Conservation (phyloP, 2,113 vertebrate genomes). For the Zootoca vivipara region DNA sequence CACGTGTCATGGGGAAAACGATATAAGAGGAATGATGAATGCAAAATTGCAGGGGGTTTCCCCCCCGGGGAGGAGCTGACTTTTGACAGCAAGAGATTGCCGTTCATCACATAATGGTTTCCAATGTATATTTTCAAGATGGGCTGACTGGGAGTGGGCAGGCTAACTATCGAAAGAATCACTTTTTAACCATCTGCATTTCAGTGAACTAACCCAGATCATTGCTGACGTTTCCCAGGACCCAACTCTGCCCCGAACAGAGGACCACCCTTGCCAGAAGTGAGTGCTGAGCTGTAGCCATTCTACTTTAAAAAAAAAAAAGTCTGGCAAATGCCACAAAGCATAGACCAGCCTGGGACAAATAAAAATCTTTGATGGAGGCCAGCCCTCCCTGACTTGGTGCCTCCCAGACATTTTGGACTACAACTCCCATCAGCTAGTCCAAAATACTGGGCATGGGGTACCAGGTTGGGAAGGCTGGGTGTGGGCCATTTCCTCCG, state of each 20-base stretch:
- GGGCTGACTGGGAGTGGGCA: no score
- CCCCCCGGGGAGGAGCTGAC: no score
- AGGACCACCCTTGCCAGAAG: slow-evolving; percentile 94
- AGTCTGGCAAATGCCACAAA: no score
- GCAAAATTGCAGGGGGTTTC: no score
- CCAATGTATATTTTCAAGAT: background rate
- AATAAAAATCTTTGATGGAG: no score
- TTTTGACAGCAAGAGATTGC: no score
- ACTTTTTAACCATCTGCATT: background rate
- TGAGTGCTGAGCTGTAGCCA: slow-evolving; percentile 54
- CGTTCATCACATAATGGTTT: background rate
- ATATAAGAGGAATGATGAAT: background rate
- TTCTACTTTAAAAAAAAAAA: background rate
- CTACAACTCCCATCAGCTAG: no score
- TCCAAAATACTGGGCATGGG: no score
- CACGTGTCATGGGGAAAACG: background rate
- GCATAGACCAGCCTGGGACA: background rate
- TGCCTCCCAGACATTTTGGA: no score
- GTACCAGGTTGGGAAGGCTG: no score
- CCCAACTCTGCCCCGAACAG: slow-evolving; percentile 90
- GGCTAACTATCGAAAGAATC: background rate
- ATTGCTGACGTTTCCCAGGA: slow-evolving; percentile 94
- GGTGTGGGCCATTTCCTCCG: background rate
- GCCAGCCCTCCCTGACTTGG: no score
- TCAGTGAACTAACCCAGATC: slow-evolving; percentile 90